Base-by-base conservation (phyloP, 2,113 vertebrate genomes). In the Vimba vimba region DNA sequence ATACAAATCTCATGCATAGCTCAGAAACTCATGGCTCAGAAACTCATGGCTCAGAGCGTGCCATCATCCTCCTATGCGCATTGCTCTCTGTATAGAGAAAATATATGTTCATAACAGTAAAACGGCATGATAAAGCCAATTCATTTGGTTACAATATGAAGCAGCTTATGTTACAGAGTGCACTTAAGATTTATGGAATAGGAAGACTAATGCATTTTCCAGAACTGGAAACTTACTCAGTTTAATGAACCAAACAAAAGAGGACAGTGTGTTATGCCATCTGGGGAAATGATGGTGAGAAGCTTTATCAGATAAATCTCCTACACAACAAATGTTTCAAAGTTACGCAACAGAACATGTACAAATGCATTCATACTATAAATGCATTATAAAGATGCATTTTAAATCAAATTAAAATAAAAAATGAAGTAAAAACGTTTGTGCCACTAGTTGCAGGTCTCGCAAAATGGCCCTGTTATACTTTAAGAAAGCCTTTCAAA, bases 151-250 rank as follows among this genome's bases (percentile, higher is more conserved):
- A 86, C 33, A 69, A 69, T 83, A 71, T 19, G 86, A 71, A 90
- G 66, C 27, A 90, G 89, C 90, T 94, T 92, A 86, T 82, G 68
- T 92, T 88, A 94, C 89, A 90, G 87, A 91, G 91, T 73, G 84
- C 87, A 88, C 89, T 91, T 93, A 91, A 94, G 93, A 91, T 88
- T 66, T 80, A 88, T 87, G 88, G 89, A 89, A 90, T 93, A 95
- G 96, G 93, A 93, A 95, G 94, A 96, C 95, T 95, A 95, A 91
- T 91, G 93, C 89, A 91, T 95, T 95, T 91, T 88, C 91, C 93
- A 93, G 91, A 94, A 95, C 94, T 93, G 91, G 92, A 89, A 89
- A 92, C 94, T 92, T 92, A 85, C 64, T 89, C 92, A 90, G 92
- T 81, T 89, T 89, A 92, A 91, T 92, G 90, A 91, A 90, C 0